Evolutionary conservation across 2,113 vertebrate genomes (phyloP).

Genomic region (Anthoscopus minutus): DNA sequence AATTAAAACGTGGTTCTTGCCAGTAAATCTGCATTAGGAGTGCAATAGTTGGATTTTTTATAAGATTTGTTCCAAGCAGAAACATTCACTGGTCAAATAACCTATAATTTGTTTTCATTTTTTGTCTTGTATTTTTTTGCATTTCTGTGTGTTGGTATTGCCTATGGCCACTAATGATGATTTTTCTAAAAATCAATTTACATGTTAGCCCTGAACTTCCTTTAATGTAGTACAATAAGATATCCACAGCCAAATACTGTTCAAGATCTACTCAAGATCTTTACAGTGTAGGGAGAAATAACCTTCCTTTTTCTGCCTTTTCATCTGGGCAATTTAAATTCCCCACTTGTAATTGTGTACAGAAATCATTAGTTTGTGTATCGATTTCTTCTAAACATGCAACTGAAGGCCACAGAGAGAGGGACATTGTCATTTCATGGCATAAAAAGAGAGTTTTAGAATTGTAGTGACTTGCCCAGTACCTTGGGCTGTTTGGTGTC

Average conservation of each 20-base stretch:
- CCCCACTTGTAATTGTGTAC: neutral
- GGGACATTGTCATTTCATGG: neutral
- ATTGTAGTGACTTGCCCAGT: neutral
- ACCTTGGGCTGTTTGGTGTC: neutral
- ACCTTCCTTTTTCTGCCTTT: neutral
- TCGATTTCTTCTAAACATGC: neutral
- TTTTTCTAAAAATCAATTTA: neutral
- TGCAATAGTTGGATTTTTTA: neutral
- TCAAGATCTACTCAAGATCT: rapidly evolving
- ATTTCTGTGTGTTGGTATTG: neutral
- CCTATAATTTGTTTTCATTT: neutral
- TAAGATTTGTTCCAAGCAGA: neutral
- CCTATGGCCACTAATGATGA: neutral
- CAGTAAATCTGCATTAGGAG: neutral
- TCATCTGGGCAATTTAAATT: neutral
- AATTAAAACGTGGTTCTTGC: neutral
- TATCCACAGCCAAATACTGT: neutral
- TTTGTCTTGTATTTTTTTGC: neutral
- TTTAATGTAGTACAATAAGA: neutral
- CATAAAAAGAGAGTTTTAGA: too few relatives aligned
- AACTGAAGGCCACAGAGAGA: neutral
- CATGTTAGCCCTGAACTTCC: neutral
- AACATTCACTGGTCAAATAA: neutral
- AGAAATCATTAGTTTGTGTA: neutral
- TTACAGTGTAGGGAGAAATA: neutral